A percentile compares a stretch with the other conserved stretches of the same genome.
Conservation (phyloP, 2,888 invertebrate species). For the Apantesis nais region DNA sequence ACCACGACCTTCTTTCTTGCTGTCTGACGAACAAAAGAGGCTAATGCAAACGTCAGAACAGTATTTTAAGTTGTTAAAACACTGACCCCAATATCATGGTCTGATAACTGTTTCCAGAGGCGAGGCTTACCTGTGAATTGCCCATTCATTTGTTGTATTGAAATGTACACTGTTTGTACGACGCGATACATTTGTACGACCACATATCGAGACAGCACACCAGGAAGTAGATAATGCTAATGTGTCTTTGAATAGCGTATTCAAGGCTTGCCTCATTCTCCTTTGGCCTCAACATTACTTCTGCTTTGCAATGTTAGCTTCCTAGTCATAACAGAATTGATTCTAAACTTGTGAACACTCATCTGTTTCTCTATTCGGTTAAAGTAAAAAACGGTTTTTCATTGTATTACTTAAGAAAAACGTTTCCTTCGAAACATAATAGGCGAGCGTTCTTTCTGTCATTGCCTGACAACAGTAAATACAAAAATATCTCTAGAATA, state of each 20-base stretch:
- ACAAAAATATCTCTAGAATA: conserved; percentile 62
- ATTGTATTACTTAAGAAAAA: conserved; percentile 26
- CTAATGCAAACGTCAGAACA: conserved; percentile 70
- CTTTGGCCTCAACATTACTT: conserved; percentile 72
- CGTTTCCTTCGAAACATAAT: conserved; percentile 49
- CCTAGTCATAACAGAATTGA: conserved; percentile 59
- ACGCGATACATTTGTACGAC: conserved; percentile 56
- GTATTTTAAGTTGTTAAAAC: conserved; percentile 69
- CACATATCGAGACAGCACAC: conserved; percentile 69
- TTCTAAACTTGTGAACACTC: conserved; percentile 41
- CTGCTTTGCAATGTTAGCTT: conserved; percentile 71
- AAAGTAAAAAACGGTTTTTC: conserved; percentile 3
- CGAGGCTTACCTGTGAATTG: conserved; percentile 61
- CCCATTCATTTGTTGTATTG: conserved; percentile 60
- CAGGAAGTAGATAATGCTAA: conserved; percentile 83
- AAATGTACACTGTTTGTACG: conserved; percentile 57
- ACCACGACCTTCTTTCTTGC: conserved; percentile 81
- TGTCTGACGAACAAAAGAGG: conserved; percentile 76
- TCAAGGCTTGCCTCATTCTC: conserved; percentile 80
- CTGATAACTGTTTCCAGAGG: conserved; percentile 71
- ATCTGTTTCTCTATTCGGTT: conserved; percentile 27
- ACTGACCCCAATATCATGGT: conserved; percentile 77
- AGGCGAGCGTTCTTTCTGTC: conserved; percentile 56
- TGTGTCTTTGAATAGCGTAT: conserved; percentile 80
- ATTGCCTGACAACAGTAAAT: conserved; percentile 61